Conservation (phyloP, 2,888 invertebrate species). For the Empis livida region DNA sequence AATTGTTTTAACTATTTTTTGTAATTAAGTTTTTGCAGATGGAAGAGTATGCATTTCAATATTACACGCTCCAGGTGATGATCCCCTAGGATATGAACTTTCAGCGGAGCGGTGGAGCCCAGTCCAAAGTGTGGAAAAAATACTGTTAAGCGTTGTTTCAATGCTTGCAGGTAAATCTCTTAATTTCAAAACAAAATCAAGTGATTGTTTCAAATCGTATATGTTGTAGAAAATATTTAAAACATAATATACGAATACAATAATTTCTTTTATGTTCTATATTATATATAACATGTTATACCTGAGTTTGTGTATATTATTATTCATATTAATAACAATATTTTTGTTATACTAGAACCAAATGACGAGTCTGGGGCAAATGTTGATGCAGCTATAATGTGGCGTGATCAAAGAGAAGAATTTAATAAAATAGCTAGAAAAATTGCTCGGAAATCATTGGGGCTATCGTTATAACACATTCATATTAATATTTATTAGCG, state of each 20-base stretch:
- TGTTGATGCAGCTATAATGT: constrained; percentile 99
- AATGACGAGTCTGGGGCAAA: constrained; percentile 99
- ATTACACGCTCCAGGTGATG: constrained; percentile 97
- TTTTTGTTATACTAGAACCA: constrained; percentile 53
- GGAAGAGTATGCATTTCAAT: constrained; percentile 98
- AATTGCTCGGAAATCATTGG: constrained; percentile 83
- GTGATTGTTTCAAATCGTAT: too few species aligned
- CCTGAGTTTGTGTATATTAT: too few species aligned
- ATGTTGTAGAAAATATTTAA: too few species aligned
- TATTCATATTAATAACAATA: too few species aligned
- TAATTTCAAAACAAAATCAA: too few species aligned
- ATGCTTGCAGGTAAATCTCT: constrained; percentile 72
- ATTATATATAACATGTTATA: too few species aligned
- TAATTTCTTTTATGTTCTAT: too few species aligned
- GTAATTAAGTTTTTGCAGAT: constrained; percentile 80
- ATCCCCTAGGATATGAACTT: constrained; percentile 99
- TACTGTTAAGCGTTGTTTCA: constrained; percentile 92
- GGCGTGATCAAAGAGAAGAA: constrained; percentile 88
- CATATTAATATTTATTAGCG: too few species aligned
- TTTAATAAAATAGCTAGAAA: constrained; percentile 87
- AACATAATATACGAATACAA: too few species aligned
- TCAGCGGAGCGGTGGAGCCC: constrained; percentile 99
- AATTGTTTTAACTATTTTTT: too few species aligned
- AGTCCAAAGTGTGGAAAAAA: constrained; percentile 98
- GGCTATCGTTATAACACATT: constrained; percentile 35